Evolutionary conservation across 2,113 vertebrate species (phyloP), one percentile per base, ranked within the genome.

Genomic region (Cervus canadensis): DNA sequence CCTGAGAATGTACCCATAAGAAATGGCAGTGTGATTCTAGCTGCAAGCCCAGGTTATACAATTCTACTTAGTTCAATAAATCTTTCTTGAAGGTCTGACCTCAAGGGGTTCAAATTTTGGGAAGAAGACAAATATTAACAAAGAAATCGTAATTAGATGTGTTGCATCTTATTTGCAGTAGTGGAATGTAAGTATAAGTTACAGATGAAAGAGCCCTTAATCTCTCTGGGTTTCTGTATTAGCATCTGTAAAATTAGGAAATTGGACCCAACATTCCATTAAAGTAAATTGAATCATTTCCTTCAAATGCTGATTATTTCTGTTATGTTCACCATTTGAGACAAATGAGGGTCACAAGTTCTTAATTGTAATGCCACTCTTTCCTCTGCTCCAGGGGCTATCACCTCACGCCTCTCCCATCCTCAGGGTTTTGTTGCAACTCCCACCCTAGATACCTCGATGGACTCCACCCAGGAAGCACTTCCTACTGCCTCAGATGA

Each of bases 191-290:
- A 52, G 19, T 40, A 52, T 57, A 56, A 43, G 5, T 87, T 67
- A 71, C 21, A 90, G 59, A 50, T 57, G 36, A 78, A 87, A 57
- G 30, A 78, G 64, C 33, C 33, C 33, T 95, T 23, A 36, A 81
- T 48, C 15, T 33, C 9, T 40, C 71, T 94, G 43, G 19, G 43
- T 95, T 95, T 89, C 67, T 92, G 21, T 94, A 56, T 89, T 67
- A 28, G 43, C 52, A 30, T 54, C 30, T 83, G n/a, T 96, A 64
- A 89, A 89, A 93, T 82, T 64, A 89, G 95, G 60, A 36, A 7
- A 74, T n/a, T 81, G 7, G 26, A 78, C 15, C n/a, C 56, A 26
- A 45, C 0, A 94, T 54, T 91, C 2, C 9, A 85, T 26, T 71
- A 60, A 91, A 79, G 40, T 54, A 76, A 83, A 79, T 6, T 11